These are phyloP conservation scores for Akabosia matsudoensis DNA, from an alignment of 1,140 invertebrate genomes.

Conservation along the genomic window DNA sequence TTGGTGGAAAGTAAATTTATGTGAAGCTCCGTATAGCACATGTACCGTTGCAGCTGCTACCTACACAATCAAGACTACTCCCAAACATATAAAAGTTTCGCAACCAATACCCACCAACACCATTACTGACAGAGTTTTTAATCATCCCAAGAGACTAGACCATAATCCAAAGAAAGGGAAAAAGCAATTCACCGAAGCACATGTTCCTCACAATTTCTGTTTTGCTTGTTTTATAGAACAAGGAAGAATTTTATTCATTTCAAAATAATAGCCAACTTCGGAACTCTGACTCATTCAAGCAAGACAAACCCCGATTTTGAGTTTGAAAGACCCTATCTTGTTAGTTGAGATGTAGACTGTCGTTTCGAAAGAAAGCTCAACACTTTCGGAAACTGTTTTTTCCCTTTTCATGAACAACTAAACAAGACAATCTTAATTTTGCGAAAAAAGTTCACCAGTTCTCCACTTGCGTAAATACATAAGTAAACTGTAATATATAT, in stretches of 20 bases:
- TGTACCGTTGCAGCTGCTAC: too few species aligned
- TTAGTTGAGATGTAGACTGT: not conserved
- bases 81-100: too few species aligned
- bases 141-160: slow-evolving; percentile 18
- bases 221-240: not conserved
- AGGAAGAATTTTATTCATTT: not conserved
- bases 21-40: too few species aligned
- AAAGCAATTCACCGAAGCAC: not conserved
- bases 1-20: too few species aligned
- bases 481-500: not conserved
- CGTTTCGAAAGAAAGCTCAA: not conserved
- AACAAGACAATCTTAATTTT: not conserved
- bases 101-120: too few species aligned
- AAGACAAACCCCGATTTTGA: too few species aligned
- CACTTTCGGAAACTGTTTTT: not conserved
- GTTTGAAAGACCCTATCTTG: too few species aligned
- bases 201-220: not conserved
- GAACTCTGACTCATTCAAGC: not conserved
- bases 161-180: not conserved
- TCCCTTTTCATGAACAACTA: not conserved
- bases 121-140: not conserved
- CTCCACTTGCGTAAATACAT: not conserved
- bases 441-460: not conserved
- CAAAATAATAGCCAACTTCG: not conserved
- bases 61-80: too few species aligned